Evolutionary conservation across 2,113 vertebrate species (phyloP).

Genomic region (Vulpes ferrilata): DNA sequence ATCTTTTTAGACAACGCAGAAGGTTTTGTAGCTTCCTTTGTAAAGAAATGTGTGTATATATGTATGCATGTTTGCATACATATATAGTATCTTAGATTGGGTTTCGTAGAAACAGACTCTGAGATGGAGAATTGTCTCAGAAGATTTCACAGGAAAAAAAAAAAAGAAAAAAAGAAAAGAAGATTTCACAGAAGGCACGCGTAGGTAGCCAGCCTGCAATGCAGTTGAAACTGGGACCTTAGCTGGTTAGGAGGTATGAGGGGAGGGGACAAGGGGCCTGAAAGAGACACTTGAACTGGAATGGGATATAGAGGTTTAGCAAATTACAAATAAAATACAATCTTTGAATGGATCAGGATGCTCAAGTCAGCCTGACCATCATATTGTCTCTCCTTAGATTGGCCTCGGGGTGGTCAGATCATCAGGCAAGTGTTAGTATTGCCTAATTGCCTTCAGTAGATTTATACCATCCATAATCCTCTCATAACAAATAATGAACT

Average conservation of each 20-base stretch:
- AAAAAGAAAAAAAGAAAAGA: no score
- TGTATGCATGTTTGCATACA: not conserved
- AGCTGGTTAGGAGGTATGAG: not conserved
- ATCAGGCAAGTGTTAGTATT: not conserved
- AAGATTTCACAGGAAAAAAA: not conserved
- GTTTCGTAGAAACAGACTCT: constrained; percentile 14
- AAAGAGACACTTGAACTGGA: not conserved
- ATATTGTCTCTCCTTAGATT: not conserved
- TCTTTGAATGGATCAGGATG: not conserved
- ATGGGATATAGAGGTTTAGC: not conserved
- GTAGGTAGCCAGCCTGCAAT: not conserved
- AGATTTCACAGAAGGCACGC: not conserved
- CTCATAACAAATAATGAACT: not conserved
- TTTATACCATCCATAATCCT: not conserved
- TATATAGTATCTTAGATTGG: not conserved
- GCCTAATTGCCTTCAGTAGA: not conserved
- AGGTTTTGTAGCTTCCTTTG: constrained; percentile 44
- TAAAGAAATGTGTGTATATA: not conserved
- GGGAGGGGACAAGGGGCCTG: not conserved
- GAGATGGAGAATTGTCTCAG: not conserved
- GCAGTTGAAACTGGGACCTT: not conserved
- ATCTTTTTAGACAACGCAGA: not conserved
- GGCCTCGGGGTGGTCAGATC: not conserved
- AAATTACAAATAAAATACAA: constrained; percentile 28
- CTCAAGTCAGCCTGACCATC: not conserved